Percentiles rank a stretch among this genome's conserved stretches.
Evolutionary conservation across 2,888 invertebrate genomes (phyloP).

Genomic region (Drosophila koepferae): DNA sequence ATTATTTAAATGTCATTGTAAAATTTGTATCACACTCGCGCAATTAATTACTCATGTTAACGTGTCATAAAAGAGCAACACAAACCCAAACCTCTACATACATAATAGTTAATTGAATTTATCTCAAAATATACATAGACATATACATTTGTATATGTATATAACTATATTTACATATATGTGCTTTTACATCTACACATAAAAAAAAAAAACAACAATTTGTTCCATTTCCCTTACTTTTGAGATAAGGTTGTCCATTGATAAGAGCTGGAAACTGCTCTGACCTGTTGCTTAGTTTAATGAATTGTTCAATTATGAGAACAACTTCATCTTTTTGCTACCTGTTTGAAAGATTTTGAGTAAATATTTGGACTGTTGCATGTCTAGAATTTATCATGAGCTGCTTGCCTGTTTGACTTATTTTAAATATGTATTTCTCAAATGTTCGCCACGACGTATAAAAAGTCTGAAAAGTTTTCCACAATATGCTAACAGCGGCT

Average conservation of each 20-base stretch:
- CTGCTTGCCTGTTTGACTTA: too few species aligned
- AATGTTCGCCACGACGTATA: neutral
- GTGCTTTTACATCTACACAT: constrained; percentile 6
- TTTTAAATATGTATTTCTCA: neutral
- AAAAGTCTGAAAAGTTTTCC: neutral
- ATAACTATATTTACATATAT: neutral
- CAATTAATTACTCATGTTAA: constrained; percentile 29
- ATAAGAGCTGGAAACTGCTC: constrained; percentile 14
- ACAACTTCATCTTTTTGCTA: constrained; percentile 4
- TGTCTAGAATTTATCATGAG: neutral
- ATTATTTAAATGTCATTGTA: constrained; percentile 63
- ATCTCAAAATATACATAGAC: constrained; percentile 27
- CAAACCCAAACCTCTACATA: constrained; percentile 38
- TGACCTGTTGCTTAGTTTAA: constrained; percentile 2
- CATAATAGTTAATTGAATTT: constrained; percentile 46
- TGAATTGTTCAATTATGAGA: constrained; percentile 29
- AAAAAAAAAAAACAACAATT: neutral
- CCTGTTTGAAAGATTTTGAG: neutral
- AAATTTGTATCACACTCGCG: constrained; percentile 35
- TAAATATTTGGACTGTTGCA: neutral
- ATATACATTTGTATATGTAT: constrained; percentile 22
- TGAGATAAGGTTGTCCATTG: constrained; percentile 45
- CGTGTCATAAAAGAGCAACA: constrained; percentile 53
- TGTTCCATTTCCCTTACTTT: constrained; percentile 9
- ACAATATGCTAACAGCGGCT: neutral